These are phyloP conservation scores for Periphyllus acericola DNA, from an alignment of 2,888 invertebrate species.

Conservation along the genomic window DNA sequence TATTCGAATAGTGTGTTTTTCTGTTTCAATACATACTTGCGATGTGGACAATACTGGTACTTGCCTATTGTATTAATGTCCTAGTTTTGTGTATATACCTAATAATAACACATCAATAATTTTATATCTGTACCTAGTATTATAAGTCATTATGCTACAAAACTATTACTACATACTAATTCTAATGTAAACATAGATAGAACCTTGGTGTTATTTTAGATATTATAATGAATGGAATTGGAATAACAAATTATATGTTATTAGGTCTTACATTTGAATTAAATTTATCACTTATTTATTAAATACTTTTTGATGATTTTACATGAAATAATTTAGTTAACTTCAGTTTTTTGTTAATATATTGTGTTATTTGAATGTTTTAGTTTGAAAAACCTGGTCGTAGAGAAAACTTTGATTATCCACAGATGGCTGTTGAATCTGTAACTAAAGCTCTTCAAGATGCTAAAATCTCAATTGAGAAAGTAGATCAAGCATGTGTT, in stretches of 20 bases:
- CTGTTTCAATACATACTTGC: not conserved
- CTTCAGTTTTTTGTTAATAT: not conserved
- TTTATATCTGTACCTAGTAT: not conserved
- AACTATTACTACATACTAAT: not conserved
- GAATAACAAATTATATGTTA: not conserved
- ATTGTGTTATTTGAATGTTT: conserved; percentile 34
- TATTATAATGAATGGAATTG: not conserved
- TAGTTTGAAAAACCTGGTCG: conserved; percentile 93
- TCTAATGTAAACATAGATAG: not conserved
- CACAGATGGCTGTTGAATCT: conserved; percentile 94
- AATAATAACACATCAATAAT: not conserved
- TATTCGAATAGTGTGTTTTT: too few species aligned
- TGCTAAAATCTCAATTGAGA: conserved; percentile 79
- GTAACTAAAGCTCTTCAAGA: conserved; percentile 87
- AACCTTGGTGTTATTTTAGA: not conserved
- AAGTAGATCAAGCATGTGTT: conserved; percentile 88
- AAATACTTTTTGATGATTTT: not conserved
- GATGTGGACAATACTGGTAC: not conserved
- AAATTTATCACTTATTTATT: not conserved
- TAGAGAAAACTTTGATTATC: conserved; percentile 86
- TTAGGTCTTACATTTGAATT: not conserved
- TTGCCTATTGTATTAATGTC: not conserved
- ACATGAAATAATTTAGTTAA: too few species aligned
- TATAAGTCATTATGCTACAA: not conserved
- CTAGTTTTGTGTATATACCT: not conserved